Conservation (phyloP, 2,113 vertebrate genomes). For the Myotis yumanensis region DNA sequence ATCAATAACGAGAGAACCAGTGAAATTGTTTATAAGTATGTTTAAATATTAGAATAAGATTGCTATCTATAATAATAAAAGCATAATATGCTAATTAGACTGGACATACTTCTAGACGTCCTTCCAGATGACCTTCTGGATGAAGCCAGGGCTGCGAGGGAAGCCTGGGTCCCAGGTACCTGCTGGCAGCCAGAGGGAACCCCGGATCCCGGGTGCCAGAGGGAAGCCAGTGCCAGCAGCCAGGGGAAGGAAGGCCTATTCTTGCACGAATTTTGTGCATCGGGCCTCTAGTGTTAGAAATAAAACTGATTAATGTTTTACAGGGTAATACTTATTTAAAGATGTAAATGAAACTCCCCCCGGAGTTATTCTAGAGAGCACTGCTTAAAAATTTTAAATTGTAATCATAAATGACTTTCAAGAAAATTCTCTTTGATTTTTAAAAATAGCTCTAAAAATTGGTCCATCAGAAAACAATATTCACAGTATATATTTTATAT, state of each 20-base stretch:
- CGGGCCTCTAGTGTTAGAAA: background rate
- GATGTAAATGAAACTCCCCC: background rate
- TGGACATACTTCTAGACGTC: too few relatives aligned
- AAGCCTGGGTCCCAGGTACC: too few relatives aligned
- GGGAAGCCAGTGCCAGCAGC: too few relatives aligned
- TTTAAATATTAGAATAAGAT: background rate
- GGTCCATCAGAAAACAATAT: background rate
- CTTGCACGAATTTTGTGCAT: too few relatives aligned
- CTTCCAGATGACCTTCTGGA: too few relatives aligned
- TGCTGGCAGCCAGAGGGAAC: too few relatives aligned
- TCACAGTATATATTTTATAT: background rate
- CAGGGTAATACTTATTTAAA: background rate
- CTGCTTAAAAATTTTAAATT: background rate
- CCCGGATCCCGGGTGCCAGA: too few relatives aligned
- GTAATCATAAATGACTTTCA: conserved; percentile 1
- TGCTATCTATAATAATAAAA: background rate
- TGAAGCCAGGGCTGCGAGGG: too few relatives aligned
- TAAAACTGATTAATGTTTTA: background rate
- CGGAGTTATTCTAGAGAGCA: background rate
- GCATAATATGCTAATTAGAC: too few relatives aligned
- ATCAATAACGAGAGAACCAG: background rate
- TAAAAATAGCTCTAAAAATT: conserved; percentile 26
- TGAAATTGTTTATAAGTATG: background rate
- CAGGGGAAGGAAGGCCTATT: too few relatives aligned
- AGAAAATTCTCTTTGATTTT: background rate